phyloP scores from a whole-genome alignment of 2,888 invertebrate genomes.

The Netelia melanura region DNA sequence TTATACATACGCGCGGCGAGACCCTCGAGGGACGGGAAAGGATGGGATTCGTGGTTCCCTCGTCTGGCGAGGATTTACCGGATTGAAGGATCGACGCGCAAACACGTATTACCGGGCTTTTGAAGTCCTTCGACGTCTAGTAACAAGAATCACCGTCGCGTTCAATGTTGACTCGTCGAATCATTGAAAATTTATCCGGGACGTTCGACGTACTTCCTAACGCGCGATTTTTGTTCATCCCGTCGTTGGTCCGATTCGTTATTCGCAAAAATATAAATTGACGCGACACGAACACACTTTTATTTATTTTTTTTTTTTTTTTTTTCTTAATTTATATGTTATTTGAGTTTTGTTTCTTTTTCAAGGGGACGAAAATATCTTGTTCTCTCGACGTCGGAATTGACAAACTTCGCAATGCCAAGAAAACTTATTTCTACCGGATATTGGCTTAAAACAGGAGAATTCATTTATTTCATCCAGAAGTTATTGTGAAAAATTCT shows the following conservation, averaged over 20 bases:
- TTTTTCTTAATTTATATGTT: neutral
- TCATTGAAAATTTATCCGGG: slow-evolving; percentile 70
- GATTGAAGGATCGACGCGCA: slow-evolving; percentile 50
- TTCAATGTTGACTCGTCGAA: slow-evolving; percentile 70
- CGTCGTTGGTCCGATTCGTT: neutral
- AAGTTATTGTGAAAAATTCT: neutral
- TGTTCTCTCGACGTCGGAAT: neutral
- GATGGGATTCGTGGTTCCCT: slow-evolving; percentile 31
- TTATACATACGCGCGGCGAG: slow-evolving; percentile 54
- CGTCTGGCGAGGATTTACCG: slow-evolving; percentile 4
- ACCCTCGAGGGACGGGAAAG: neutral
- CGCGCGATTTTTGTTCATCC: neutral
- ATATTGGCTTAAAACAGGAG: too few relatives aligned
- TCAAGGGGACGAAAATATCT: neutral
- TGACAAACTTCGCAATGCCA: too few relatives aligned
- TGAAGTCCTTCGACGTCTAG: slow-evolving; percentile 22
- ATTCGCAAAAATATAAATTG: slow-evolving; percentile 8
- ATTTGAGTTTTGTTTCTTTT: neutral
- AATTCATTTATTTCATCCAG: neutral
- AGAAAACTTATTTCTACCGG: too few relatives aligned
- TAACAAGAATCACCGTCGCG: slow-evolving; percentile 4
- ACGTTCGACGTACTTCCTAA: slow-evolving; percentile 14
- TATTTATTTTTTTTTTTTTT: neutral
- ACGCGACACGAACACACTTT: neutral
- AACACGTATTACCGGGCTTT: slow-evolving; percentile 55